These are phyloP conservation scores for Blera fallax DNA, from an alignment of 2,888 invertebrate genomes.

Conservation along the genomic window DNA sequence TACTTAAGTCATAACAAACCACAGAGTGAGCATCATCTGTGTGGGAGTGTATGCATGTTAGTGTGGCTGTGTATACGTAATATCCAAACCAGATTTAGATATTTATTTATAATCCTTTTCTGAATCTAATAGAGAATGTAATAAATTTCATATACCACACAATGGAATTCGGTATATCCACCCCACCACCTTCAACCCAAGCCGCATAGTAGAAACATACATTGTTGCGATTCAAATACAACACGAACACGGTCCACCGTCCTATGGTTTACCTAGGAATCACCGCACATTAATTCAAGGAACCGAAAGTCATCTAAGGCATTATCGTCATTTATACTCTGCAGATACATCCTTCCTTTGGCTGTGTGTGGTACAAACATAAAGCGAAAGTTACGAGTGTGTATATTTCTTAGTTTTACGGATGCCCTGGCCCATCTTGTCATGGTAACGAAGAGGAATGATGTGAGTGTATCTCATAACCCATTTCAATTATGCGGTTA, in stretches of 20 bases:
- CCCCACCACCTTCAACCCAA: constrained; percentile 38
- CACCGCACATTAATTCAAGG: constrained; percentile 67
- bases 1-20: constrained; percentile 27
- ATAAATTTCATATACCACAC: constrained; percentile 65
- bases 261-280: constrained; percentile 54
- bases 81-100: constrained; percentile 1
- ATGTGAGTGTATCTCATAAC: constrained; percentile 50
- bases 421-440: not conserved
- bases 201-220: not conserved
- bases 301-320: constrained; percentile 65
- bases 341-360: constrained; percentile 21
- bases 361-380: not conserved
- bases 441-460: constrained; percentile 49
- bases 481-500: constrained; percentile 65
- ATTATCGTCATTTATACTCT: constrained; percentile 60
- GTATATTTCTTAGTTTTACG: constrained; percentile 35
- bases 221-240: not conserved
- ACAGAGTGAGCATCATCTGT: constrained; percentile 19
- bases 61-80: not conserved
- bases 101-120: constrained; percentile 61
- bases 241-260: constrained; percentile 16
- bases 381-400: constrained; percentile 40
- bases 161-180: constrained; percentile 31
- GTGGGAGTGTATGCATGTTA: not conserved
- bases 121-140: constrained; percentile 62